Evolutionary conservation across 1,140 invertebrate species (phyloP).

Genomic region (Drosophila nikananu): DNA sequence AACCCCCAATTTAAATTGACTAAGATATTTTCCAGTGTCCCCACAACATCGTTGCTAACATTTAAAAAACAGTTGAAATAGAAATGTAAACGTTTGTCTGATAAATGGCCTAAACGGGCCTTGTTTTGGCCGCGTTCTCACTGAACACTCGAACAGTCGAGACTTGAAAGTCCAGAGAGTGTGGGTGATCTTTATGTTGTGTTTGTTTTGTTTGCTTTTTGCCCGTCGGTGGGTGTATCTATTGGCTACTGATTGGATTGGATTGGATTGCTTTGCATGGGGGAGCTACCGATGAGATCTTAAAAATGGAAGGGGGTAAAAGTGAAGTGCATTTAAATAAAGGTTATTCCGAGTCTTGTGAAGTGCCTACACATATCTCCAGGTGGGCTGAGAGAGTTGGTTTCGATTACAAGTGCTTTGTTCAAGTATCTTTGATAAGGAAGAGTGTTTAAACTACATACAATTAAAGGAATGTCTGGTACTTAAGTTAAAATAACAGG

Average conservation of each 20-base stretch:
- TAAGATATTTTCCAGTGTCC: slow-evolving; percentile 3
- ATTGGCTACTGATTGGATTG: slow-evolving; percentile 47
- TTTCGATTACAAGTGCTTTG: slow-evolving; percentile 5
- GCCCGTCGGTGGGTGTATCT: slow-evolving; percentile 38
- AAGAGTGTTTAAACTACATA: background rate
- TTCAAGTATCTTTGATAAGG: background rate
- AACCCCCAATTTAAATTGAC: background rate
- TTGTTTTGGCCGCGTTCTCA: slow-evolving; percentile 46
- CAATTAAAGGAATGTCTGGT: no score
- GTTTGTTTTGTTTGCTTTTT: slow-evolving; percentile 38
- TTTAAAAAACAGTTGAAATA: slow-evolving; percentile 74
- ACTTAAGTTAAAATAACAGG: background rate
- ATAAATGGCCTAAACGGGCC: slow-evolving; percentile 59
- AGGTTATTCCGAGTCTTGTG: slow-evolving; percentile 23
- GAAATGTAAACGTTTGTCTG: slow-evolving; percentile 67
- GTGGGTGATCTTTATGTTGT: slow-evolving; percentile 48
- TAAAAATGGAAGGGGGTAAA: background rate
- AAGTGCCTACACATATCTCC: slow-evolving; percentile 25
- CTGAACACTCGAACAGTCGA: slow-evolving; percentile 21
- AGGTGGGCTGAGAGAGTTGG: background rate
- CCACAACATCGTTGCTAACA: slow-evolving; percentile 52
- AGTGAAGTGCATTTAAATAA: slow-evolving; percentile 29
- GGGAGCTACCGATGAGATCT: slow-evolving; percentile 19
- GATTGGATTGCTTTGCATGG: slow-evolving; percentile 11
- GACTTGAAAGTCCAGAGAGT: slow-evolving; percentile 20